Percentiles rank a stretch among this genome's conserved stretches.
These are phyloP conservation scores for Agrotis puta DNA, from an alignment of 2,888 invertebrate genomes.

Conservation along the genomic window DNA sequence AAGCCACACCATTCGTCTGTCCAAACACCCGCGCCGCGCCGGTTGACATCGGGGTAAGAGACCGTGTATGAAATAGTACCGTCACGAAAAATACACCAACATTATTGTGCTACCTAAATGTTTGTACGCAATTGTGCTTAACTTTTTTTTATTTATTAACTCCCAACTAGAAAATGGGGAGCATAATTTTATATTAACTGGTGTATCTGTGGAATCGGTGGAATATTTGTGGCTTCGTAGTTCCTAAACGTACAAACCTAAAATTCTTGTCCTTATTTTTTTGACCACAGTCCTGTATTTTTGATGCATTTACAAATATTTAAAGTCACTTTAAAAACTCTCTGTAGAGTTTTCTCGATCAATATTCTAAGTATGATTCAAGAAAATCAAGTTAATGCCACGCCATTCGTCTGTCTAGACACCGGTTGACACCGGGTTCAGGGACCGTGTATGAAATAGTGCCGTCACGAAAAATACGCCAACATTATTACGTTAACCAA, in stretches of 20 bases:
- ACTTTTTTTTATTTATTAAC: neutral
- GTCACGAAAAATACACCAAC: constrained; percentile 61
- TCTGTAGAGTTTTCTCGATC: too few species aligned
- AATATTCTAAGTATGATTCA: neutral
- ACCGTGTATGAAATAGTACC: constrained; percentile 65
- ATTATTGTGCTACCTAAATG: constrained; percentile 63
- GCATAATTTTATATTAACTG: neutral
- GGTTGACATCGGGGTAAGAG: constrained; percentile 62
- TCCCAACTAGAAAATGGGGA: neutral
- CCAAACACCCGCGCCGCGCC: constrained; percentile 42
- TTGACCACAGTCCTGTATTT: too few species aligned
- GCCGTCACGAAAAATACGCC: constrained; percentile 60
- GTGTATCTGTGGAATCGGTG: neutral
- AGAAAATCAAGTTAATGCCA: constrained; percentile 31
- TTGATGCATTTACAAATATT: too few species aligned
- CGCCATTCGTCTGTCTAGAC: constrained; percentile 59
- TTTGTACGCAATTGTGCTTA: constrained; percentile 19
- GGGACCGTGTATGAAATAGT: constrained; percentile 67
- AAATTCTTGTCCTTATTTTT: neutral
- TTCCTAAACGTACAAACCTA: neutral
- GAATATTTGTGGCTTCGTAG: neutral
- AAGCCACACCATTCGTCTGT: constrained; percentile 61
- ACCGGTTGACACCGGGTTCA: constrained; percentile 59
- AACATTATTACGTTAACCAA: constrained; percentile 58
- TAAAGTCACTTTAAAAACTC: too few species aligned